Conservation (phyloP, 2,888 invertebrate species). For the Polyommatus icarus region DNA sequence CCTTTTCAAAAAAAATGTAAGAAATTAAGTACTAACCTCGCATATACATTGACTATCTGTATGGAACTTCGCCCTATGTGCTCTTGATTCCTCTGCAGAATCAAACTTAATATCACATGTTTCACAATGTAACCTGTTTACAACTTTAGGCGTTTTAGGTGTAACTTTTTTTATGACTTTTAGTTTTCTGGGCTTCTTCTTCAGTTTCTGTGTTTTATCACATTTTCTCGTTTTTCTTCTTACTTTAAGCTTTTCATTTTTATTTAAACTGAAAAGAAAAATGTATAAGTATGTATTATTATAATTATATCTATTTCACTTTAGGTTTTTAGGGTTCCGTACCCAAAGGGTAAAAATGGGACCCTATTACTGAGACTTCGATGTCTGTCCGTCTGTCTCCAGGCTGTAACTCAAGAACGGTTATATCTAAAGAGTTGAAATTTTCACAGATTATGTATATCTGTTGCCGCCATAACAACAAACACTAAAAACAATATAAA, state of each 20-base stretch:
- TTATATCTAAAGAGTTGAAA: no score
- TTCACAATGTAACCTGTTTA: constrained; percentile 44
- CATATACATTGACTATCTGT: constrained; percentile 49
- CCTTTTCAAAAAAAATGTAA: neutral
- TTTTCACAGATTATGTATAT: no score
- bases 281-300: neutral
- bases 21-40: constrained; percentile 47
- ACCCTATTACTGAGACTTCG: no score
- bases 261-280: neutral
- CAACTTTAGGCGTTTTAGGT: constrained; percentile 35
- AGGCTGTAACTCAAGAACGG: no score
- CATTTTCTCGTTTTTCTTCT: constrained; percentile 10
- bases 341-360: no score
- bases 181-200: constrained; percentile 40
- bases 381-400: no score
- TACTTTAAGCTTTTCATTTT: neutral
- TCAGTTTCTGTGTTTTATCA: neutral
- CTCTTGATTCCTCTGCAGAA: constrained; percentile 45
- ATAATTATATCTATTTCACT: neutral
- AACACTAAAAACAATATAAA: no score
- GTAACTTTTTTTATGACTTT: constrained; percentile 13
- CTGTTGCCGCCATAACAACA: no score
- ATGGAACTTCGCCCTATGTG: constrained; percentile 49
- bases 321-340: no score
- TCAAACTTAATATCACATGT: constrained; percentile 50